phyloP scores from a whole-genome alignment of 2,113 vertebrate species.

The Scalopus aquaticus region DNA sequence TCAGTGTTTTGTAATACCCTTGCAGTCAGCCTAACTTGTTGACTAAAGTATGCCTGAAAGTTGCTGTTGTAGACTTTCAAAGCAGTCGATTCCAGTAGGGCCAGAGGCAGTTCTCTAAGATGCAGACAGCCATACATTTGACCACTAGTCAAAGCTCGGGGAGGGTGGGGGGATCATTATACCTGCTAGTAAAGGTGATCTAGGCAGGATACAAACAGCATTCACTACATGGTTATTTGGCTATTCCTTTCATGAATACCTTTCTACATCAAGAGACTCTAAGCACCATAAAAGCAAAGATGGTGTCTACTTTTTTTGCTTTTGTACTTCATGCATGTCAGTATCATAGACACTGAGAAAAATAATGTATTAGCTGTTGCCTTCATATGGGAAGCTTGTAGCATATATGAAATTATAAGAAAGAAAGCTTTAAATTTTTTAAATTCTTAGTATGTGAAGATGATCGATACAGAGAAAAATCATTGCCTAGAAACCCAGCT shows the following conservation, averaged over 20 bases:
- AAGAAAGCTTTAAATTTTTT: not conserved
- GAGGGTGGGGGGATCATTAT: not conserved
- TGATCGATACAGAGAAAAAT: not conserved
- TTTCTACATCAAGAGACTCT: not conserved
- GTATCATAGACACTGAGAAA: not conserved
- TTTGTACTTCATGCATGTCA: not conserved
- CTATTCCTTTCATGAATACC: not conserved
- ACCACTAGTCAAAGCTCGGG: not conserved
- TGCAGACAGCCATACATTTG: not conserved
- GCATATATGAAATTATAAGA: not conserved
- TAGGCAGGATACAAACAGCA: not conserved
- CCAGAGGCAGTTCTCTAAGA: not conserved
- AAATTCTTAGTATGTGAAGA: not conserved
- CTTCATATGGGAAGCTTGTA: not conserved
- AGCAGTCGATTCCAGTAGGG: not conserved
- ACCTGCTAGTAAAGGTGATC: not conserved
- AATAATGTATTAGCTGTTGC: not conserved
- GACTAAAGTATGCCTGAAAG: not conserved
- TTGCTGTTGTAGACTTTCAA: not conserved
- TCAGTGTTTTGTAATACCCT: not conserved
- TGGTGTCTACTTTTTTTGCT: not conserved
- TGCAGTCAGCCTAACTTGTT: not conserved
- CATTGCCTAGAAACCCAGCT: not conserved
- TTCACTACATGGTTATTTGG: not conserved
- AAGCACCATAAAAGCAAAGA: not conserved